Evolutionary conservation across 2,113 vertebrate species (phyloP), one percentile per base, ranked within the genome.

Genomic region (Vicugna pacos): DNA sequence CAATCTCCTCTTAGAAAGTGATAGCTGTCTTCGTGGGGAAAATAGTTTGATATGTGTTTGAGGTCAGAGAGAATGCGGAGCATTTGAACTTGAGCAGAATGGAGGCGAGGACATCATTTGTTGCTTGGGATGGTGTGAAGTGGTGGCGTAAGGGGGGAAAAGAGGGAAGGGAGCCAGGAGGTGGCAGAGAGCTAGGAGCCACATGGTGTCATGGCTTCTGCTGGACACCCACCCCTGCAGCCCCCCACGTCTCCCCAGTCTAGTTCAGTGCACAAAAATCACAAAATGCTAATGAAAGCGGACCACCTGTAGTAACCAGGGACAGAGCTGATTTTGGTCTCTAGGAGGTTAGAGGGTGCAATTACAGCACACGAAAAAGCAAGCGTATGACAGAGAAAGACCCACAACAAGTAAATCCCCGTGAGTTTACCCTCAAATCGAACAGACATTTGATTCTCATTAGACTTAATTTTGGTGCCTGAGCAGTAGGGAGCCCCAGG

Each of bases 141-240:
- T 0, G 3, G n/a, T 13, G 28, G 14, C 28, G 12, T 62, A 38
- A 72, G 48, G 46, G 8, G 8, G 3, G 7, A 26, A 46, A 30
- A 38, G 16, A 20, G 12, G 26, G 16, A 73, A 56, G 42, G 15
- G 48, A 77, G 46, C 2, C 64, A 30, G 15, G 24, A 48, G 30
- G 50, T 3, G 17, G 52, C 26, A 62, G 35, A 50, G 38, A 48
- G n/a, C 8, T 5, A 46, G 56, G 17, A 8, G 32, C 30, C 0
- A 0, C 7, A 1, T 13, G 11, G 2, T 6, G 8, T 64, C 46
- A 56, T 13, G n/a, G 8, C 46, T 60, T 54, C 32, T 8, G 0
- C n/a, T 32, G 11, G 19, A 17, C 8, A 22, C 1, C 16, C 12
- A 69, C 28, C 4, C 4, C 38, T 1, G 38, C 15, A 0, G 3